phyloP scores from a whole-genome alignment of 2,888 invertebrate genomes.

The Tricholauxania praeusta region DNA sequence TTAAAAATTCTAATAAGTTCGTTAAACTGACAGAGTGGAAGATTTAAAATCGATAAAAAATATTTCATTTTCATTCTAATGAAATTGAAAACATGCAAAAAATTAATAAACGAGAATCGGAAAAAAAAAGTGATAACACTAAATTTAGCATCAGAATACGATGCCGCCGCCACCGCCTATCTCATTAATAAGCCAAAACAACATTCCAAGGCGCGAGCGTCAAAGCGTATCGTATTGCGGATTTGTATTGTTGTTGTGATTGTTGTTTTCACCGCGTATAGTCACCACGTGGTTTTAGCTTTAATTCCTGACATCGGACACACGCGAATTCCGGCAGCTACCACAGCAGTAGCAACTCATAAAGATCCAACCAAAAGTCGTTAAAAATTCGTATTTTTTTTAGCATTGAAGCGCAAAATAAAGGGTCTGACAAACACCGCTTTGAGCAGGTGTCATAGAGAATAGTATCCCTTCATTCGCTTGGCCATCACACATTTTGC shows the following conservation, averaged over 20 bases:
- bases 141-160: background rate
- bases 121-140: conserved; percentile 7
- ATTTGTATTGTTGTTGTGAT: background rate
- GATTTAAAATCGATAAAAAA: background rate
- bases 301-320: background rate
- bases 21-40: conserved; percentile 21
- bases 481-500: no score
- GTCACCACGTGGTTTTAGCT: background rate
- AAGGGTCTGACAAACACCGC: no score
- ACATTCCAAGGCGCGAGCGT: conserved; percentile 21
- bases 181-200: conserved; percentile 25
- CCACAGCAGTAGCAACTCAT: no score
- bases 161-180: no score
- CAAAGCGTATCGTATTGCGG: background rate
- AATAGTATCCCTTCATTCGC: no score
- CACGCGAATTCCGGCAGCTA: background rate
- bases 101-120: conserved; percentile 1
- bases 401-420: no score
- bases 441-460: no score
- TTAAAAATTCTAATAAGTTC: conserved; percentile 24
- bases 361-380: no score
- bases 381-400: no score
- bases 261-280: background rate
- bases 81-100: conserved; percentile 33
- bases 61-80: conserved; percentile 36